phyloP scores from a whole-genome alignment of 1,140 invertebrate species.

The Neuroterus valhalla region DNA sequence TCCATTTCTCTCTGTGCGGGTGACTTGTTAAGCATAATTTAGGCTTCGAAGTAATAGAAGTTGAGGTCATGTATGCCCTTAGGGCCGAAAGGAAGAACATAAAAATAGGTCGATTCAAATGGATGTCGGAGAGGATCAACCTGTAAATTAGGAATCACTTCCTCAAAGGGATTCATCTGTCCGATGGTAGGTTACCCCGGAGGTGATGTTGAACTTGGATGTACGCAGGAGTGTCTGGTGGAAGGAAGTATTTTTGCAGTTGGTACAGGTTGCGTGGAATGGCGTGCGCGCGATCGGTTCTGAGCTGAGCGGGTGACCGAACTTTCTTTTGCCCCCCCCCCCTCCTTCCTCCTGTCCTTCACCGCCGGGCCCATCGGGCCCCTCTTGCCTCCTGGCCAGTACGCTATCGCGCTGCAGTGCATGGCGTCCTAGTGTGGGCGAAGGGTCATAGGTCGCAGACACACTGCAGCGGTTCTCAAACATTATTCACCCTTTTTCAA shows the following conservation, averaged over 20 bases:
- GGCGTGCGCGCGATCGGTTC: slow-evolving; percentile 63
- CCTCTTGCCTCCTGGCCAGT: slow-evolving; percentile 59
- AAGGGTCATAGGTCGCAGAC: slow-evolving; percentile 72
- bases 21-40: too few relatives aligned
- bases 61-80: too few relatives aligned
- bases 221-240: slow-evolving; percentile 52
- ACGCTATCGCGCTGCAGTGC: slow-evolving; percentile 65
- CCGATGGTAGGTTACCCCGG: neutral
- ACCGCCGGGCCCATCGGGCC: slow-evolving; percentile 54
- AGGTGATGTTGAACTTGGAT: slow-evolving; percentile 8
- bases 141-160: neutral
- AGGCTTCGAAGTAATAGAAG: too few relatives aligned
- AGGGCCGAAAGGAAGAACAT: too few relatives aligned
- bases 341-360: slow-evolving; percentile 58
- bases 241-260: slow-evolving; percentile 65
- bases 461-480: slow-evolving; percentile 68
- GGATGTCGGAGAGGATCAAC: neutral
- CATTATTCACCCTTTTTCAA: neutral
- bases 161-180: neutral
- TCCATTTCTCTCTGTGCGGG: too few relatives aligned
- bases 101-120: neutral
- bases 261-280: slow-evolving; percentile 69
- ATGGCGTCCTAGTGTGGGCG: slow-evolving; percentile 71
- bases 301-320: slow-evolving; percentile 69
- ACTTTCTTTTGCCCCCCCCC: slow-evolving; percentile 55